Conservation (phyloP, 2,113 vertebrate species). For the Meleagris gallopavo region DNA sequence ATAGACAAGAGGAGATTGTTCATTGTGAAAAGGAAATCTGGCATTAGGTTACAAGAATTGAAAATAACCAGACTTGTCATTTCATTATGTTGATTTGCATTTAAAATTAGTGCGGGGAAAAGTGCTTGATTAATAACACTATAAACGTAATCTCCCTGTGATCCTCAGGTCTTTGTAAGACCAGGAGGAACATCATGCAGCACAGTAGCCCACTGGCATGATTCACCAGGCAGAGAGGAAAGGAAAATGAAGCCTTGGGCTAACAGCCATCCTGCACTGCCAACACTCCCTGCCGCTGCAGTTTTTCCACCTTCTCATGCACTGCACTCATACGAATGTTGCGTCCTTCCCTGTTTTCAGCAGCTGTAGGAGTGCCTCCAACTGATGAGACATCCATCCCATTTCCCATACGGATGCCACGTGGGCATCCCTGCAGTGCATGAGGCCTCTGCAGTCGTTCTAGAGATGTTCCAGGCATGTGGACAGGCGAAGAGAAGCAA, state of each 20-base stretch:
- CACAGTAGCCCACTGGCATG: neutral
- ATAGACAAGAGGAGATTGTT: neutral
- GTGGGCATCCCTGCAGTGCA: fast-evolving
- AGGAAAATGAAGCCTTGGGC: neutral
- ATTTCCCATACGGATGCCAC: neutral
- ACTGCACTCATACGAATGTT: fast-evolving
- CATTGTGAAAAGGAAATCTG: neutral
- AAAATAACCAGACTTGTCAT: neutral
- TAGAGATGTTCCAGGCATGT: neutral
- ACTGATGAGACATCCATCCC: neutral
- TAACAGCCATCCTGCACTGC: neutral
- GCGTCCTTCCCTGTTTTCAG: neutral
- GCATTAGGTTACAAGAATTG: neutral
- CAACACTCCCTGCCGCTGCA: neutral
- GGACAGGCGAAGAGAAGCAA: neutral
- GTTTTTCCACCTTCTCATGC: neutral
- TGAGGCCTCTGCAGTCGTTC: neutral
- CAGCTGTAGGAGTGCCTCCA: neutral
- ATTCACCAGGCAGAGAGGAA: neutral
- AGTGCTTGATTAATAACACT: neutral
- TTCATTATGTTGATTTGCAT: neutral
- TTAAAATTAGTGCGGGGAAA: neutral
- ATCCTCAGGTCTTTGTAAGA: neutral
- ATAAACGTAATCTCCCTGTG: neutral
- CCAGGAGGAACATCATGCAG: neutral